Evolutionary conservation across 37 sponge, comb jelly and placozoan species (phyloP).

Genomic region (Amphimedon queenslandica): DNA sequence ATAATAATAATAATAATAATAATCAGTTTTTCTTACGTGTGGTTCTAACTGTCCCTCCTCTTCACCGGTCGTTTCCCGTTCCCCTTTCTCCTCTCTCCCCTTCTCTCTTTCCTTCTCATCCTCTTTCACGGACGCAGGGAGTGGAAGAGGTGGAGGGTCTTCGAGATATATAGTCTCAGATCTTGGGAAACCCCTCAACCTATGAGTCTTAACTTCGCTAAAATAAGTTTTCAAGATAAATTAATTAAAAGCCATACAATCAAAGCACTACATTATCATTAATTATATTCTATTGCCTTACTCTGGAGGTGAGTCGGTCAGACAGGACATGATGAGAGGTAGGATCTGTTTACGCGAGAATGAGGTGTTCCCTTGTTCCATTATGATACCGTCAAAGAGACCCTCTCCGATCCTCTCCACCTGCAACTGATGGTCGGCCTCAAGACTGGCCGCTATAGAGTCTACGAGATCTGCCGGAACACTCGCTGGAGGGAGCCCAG

Average conservation of each 20-base stretch:
- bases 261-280: too few relatives aligned
- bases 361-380: conserved; percentile 43
- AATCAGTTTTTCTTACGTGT: too few relatives aligned
- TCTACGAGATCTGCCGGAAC: conserved; percentile 17
- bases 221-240: too few relatives aligned
- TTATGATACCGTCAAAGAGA: conserved; percentile 16
- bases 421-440: conserved; percentile 12
- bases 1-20: not conserved
- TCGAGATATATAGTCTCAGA: too few relatives aligned
- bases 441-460: conserved; percentile 29
- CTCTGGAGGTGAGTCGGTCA: too few relatives aligned
- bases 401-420: conserved; percentile 5
- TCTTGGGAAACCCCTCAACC: too few relatives aligned
- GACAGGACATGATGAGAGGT: conserved; percentile 34
- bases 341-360: conserved; percentile 66
- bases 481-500: not conserved
- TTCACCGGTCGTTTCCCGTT: not conserved
- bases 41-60: too few relatives aligned
- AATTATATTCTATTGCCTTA: too few relatives aligned
- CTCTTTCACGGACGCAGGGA: not conserved
- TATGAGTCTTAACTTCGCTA: too few relatives aligned
- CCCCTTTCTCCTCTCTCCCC: not conserved
- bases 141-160: too few relatives aligned
- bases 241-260: too few relatives aligned
- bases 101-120: not conserved